Base-by-base conservation (phyloP, 2,113 vertebrate genomes). In the Cyanoramphus novaezelandiae region DNA sequence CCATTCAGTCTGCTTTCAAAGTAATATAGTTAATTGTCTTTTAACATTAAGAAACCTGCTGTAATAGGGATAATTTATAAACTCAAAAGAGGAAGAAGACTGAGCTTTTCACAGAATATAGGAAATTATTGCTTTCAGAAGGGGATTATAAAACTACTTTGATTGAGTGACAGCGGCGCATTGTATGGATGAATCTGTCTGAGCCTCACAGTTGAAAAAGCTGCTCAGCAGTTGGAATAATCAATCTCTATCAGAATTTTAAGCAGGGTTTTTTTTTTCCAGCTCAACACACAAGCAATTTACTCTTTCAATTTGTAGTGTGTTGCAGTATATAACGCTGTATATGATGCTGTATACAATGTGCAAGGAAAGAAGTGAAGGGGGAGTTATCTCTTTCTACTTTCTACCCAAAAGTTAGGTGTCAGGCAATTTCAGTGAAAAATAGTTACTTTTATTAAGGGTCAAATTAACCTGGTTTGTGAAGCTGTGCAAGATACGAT, bases 21-120 rank as follows among this genome's bases (percentile, higher is more conserved):
- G 86, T 92, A 96, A 95, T 96, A 90, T 86, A 97, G 97, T 97
- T 97, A 97, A 84, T 91, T 93, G 82, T 80, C 79, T 95, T 97
- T 94, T 95, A 97, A 91, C 75, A 75, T 94, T 62, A 41, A 77
- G 63, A 90, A 91, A 80, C 82, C 5, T 10, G 9, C 62, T 81
- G 27, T 75, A 96, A 85, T 67, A 59, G 35, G 53, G 92, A 94
- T 91, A 92, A 93, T 90, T 97, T 94, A 69, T 91, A 93, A 95
- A 71, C 33, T 96, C 43, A 59, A 44, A 86, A 88, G 74, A 90
- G 81, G 57, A 82, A 75, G 96, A 97, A 59, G 83, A 90, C 46
- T 71, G 74, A 81, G 96, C 65, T 72, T 97, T 97, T 95, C 82
- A 97, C 49, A 96, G 92, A 95, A 95, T 94, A 95, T 78, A 87